Conservation (phyloP, 2,797 vertebrate species). For the Chaenodraco wilsoni region DNA sequence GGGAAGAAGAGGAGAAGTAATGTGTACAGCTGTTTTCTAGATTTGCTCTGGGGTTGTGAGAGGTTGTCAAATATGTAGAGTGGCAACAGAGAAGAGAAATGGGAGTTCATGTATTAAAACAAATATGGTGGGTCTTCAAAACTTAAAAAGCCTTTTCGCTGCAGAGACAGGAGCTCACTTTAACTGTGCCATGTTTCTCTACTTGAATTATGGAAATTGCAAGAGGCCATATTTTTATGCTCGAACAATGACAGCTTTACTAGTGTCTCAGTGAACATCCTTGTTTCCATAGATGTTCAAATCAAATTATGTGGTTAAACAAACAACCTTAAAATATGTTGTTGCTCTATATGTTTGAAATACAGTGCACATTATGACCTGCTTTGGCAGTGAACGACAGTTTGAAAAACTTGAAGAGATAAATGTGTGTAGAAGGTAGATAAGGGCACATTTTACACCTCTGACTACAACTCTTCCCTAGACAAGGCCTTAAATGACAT, state of each 20-base stretch:
- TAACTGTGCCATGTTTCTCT: not conserved
- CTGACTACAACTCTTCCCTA: constrained; percentile 29
- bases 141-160: constrained; percentile 2
- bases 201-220: not conserved
- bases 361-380: not conserved
- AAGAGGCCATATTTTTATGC: not conserved
- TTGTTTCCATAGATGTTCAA: constrained; percentile 7
- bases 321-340: constrained; percentile 13
- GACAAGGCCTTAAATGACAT: constrained; percentile 63
- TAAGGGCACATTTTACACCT: constrained; percentile 64
- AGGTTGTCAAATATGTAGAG: constrained; percentile 17
- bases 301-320: constrained; percentile 16
- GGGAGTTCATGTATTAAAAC: constrained; percentile 13
- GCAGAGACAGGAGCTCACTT: not conserved
- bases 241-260: constrained; percentile 14
- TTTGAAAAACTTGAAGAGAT: constrained; percentile 38
- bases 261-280: constrained; percentile 1
- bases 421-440: constrained; percentile 39
- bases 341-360: constrained; percentile 34
- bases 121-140: not conserved
- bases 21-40: constrained; percentile 9
- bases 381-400: constrained; percentile 39
- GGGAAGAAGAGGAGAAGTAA: not conserved
- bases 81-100: constrained; percentile 7
- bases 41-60: not conserved